These are phyloP conservation scores for cattle (Bos taurus) DNA, from an alignment of 2,113 vertebrate genomes.

Conservation along the genomic window ARS-UCD2.0 NC_037349.1:55609001-55609500, in stretches of 20 bases:
- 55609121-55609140: background rate
- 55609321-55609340: background rate
- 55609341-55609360: background rate
- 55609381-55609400: background rate
- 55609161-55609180: background rate
- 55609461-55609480: too few species aligned
- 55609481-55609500: background rate
- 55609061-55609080: background rate
- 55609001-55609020: background rate
- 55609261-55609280: background rate
- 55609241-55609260: background rate
- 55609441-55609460: background rate
- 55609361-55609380: fast-evolving
- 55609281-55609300: background rate
- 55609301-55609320: background rate
- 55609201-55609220: background rate
- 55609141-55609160: background rate
- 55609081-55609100: background rate
- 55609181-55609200: background rate
- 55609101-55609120: background rate
- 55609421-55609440: background rate
- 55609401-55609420: background rate
- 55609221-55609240: background rate
- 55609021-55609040: background rate
- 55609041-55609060: background rate